Base-by-base conservation (phyloP, 1,140 invertebrate species). In the Diprion similis region DNA sequence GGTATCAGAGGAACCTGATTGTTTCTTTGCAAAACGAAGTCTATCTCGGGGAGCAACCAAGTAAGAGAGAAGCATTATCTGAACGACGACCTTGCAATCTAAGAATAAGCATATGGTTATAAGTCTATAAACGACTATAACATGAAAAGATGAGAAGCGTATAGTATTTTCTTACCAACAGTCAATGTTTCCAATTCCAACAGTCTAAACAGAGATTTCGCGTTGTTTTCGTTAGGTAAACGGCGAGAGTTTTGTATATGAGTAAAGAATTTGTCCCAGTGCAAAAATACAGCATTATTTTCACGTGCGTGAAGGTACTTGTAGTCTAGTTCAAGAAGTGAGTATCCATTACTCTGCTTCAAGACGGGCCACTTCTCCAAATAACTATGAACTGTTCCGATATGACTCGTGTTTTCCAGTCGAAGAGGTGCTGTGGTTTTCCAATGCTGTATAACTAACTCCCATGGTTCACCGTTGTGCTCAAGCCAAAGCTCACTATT, bases 401-500 rank as follows among this genome's bases (percentile, higher is more conserved):
- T 51, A 10, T 15, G 15, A 51, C 10, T 51, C 10, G 10, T 15
- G 10, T 15, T 10, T 15, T n/a, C n/a, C 48, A 51, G 48, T 10
- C 15, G 10, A 10, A 1, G 10, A 0, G 48, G n/a, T 37, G 71
- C 46, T 9, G 51, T 72, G 17, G 51, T 72, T 13, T 72, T 51
- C 71, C 71, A 72, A 24, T 72, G 71, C 4, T 24, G 10, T 4
- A 48, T 13, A 2, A 72, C 51, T 1, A 46, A 45, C n/a, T 47
- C 24, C 11, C 64, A 72, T 9, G 71, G 71, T 10, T 19, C 59
- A 13, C 66, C n/a, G 37, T 72, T 72, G 45, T 72, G 71, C 47
- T 72, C 46, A 4, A 72, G 59, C 71, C 71, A 72, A 15, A 66
- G 15, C 9, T 46, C 45, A 66, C 71, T 72, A 1, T 65, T 15